Percentiles rank a stretch among this genome's conserved stretches.
phyloP scores from a whole-genome alignment of 2,888 invertebrate species.

The Mesochorus sp. region DNA sequence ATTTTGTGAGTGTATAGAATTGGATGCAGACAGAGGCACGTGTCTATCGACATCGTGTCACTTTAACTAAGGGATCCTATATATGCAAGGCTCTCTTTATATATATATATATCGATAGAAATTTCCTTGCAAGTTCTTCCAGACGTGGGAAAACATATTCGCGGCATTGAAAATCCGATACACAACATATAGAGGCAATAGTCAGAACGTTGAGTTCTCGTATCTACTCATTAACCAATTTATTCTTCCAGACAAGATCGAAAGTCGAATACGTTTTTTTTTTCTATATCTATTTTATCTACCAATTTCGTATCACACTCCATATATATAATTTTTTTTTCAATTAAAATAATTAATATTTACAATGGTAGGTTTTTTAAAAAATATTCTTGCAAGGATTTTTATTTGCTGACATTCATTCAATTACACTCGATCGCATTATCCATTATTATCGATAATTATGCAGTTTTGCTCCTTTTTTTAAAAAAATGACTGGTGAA shows the following conservation, averaged over 20 bases:
- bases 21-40: slow-evolving; percentile 18
- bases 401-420: too few relatives aligned
- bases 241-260: slow-evolving; percentile 15
- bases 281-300: too few relatives aligned
- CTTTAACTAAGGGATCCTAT: slow-evolving; percentile 43
- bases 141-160: slow-evolving; percentile 11
- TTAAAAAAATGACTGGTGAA: too few relatives aligned
- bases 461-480: too few relatives aligned
- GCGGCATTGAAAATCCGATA: slow-evolving; percentile 15
- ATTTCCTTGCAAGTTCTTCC: slow-evolving; percentile 15
- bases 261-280: background rate
- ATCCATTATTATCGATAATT: too few relatives aligned
- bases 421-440: too few relatives aligned
- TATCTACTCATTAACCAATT: slow-evolving; percentile 20
- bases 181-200: background rate
- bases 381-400: too few relatives aligned
- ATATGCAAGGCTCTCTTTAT: background rate
- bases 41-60: slow-evolving; percentile 54
- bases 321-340: too few relatives aligned
- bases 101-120: background rate
- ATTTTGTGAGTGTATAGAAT: background rate
- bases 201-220: background rate
- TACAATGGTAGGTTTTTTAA: too few relatives aligned
- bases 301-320: too few relatives aligned
- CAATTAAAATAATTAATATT: too few relatives aligned